Evolutionary conservation across 2,888 invertebrate genomes (phyloP), one percentile per base, ranked within the genome.

Genomic region (Conus canariensis): DNA sequence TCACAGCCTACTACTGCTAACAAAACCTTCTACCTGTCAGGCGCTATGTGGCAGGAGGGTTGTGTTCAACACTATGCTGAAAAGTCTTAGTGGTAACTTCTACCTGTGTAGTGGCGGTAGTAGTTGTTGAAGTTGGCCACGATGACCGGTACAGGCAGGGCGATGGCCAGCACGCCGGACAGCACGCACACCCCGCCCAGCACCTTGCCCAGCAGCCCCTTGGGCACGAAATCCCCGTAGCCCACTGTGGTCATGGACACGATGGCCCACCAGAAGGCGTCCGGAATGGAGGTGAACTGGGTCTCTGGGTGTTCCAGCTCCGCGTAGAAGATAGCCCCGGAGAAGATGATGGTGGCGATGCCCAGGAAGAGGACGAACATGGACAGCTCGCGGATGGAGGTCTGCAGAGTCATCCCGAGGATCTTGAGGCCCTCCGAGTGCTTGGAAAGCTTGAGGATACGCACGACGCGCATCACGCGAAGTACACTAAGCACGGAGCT

Each of bases 101-200:
- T 91, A 85, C 95, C 94, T 25, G 95, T 96, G 87, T 95, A 95
- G 85, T 96, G 96, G 3, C 96, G 95, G 91, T 96, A 96, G 93
- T 96, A 96, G 91, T 96, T 96, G 92, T 96, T 96, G 95, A 97
- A 97, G 94, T 97, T 97, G 88, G 96, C 96, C 10, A 97, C 96
- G 88, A 97, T 96, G 85, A 97, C 96, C 0, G 97, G 97, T n/a
- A 97, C 96, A 22, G 96, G 97, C 59, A 97, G 95, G 12, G 97
- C 96, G 59, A 97, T 94, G 19, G 96, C 96, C 70, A 97, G 94
- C 10, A 96, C 96, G 22, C 97, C 97, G 82, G 96, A 96, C 82
- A 97, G 92, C n/a, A 96, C 96, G 89, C 96, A 96, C 92, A 95
- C 92, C 19, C 95, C 93, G 7, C 96, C 96, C 25, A 96, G 96